These are phyloP conservation scores for Caerostris darwini DNA, from an alignment of 1,140 invertebrate genomes.

Conservation along the genomic window DNA sequence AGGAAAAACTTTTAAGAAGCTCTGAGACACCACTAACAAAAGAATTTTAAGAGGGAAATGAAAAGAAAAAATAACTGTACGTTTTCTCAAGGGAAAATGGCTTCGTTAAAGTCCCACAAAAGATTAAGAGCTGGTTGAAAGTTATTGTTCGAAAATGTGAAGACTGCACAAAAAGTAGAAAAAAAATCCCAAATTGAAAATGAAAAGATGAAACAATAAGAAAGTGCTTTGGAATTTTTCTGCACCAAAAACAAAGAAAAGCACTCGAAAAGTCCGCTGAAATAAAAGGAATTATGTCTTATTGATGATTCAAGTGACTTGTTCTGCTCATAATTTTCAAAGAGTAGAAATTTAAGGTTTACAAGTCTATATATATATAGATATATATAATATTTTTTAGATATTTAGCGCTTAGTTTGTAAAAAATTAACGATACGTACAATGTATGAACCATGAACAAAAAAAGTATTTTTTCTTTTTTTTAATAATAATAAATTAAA, in stretches of 20 bases:
- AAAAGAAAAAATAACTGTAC: too few species aligned
- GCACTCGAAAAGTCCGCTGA: constrained; percentile 15
- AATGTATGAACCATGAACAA: too few species aligned
- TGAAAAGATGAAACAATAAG: constrained; percentile 20
- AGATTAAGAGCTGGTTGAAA: constrained; percentile 32
- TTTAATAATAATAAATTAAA: too few species aligned
- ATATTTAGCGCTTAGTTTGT: too few species aligned
- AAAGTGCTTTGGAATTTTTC: not conserved
- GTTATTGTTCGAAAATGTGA: constrained; percentile 30
- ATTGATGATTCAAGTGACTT: not conserved
- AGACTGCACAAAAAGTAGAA: not conserved
- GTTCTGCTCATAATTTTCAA: too few species aligned
- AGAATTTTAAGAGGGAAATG: too few species aligned
- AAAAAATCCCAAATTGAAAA: not conserved
- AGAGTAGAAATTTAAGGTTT: too few species aligned
- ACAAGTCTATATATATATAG: too few species aligned
- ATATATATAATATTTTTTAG: too few species aligned
- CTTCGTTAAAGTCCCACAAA: not conserved
- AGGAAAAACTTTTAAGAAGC: not conserved
- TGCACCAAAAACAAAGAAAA: not conserved
- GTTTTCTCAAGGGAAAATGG: too few species aligned
- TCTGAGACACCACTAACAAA: not conserved
- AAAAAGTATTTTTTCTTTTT: too few species aligned
- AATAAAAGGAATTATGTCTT: constrained; percentile 35
- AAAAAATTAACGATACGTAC: too few species aligned